Evolutionary conservation across 2,797 vertebrate genomes (phyloP), one percentile per base, ranked within the genome.

Genomic region (Myiothlypis chrysogaster): DNA sequence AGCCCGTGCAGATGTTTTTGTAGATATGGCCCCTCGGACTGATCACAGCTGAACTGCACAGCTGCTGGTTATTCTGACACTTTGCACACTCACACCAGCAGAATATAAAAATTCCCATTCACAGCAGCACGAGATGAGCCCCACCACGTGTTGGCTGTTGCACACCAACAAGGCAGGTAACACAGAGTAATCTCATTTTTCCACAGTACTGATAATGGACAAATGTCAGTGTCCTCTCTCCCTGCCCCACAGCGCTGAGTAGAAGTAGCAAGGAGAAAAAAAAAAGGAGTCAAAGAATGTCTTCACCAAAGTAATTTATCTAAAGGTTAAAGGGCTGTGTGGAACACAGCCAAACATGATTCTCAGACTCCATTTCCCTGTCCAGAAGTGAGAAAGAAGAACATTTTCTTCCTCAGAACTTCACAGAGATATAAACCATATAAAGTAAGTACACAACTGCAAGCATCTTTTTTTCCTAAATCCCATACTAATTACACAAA

Each of bases 31-130:
- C 71, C 60, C 70, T 46, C 30, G 55, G 56, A 47, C 21, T 34
- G 55, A 21, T 7, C 34, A 8, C 0, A 0, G n/a, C 28, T 23
- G 9, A 73, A 25, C 6, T 12, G 65, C 57, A 64, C 20, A 65
- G 24, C 3, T 35, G 12, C 10, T 34, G 47, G 9, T 21, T 52
- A 37, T 37, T 92, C n/a, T 41, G 30, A 41, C 66, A 66, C 7
- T 57, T 22, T 9, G 13, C 49, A 76, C 49, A 39, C 21, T 56
- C 39, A 34, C 27, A 32, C 4, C 39, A 57, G 14, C 82, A 60
- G 69, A 83, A 85, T 4, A 34, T 2, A 56, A 69, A 50, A 35
- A 53, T 28, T 47, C 18, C 64, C 23, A 14, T 25, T 41, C 21
- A 6, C 9, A 71, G 27, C 12, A 34, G 44, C n/a, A 49, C 1